Conservation (phyloP, 2,888 invertebrate genomes). For the Dyspetes luteomarginatus region DNA sequence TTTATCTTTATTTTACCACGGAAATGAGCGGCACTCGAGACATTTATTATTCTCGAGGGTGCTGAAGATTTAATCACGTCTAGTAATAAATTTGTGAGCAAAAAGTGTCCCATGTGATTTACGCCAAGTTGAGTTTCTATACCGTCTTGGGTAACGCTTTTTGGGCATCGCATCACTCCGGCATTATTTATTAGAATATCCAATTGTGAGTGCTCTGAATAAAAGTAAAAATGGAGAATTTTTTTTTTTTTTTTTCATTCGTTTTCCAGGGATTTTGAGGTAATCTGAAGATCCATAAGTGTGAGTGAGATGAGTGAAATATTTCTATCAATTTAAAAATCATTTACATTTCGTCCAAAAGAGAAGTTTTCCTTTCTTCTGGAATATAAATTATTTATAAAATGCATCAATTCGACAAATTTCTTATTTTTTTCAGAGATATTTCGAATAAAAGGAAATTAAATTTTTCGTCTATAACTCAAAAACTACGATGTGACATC, state of each 20-base stretch:
- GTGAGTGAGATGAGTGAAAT: no score
- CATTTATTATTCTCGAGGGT: conserved; percentile 90
- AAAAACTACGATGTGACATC: no score
- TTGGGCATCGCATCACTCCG: conserved; percentile 90
- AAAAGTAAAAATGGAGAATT: conserved; percentile 12
- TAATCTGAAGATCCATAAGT: no score
- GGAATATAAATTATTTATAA: no score
- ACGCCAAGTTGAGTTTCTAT: conserved; percentile 93
- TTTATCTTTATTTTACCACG: conserved; percentile 88
- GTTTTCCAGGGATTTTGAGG: no score
- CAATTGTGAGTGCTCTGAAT: conserved; percentile 86
- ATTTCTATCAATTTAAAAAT: no score
- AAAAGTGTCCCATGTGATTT: conserved; percentile 93
- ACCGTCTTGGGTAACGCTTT: conserved; percentile 89
- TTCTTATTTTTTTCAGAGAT: no score
- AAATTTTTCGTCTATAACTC: no score
- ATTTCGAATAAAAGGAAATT: no score
- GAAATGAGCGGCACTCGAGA: conserved; percentile 89
- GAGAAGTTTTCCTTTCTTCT: no score
- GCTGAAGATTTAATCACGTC: conserved; percentile 88
- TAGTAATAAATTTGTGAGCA: conserved; percentile 89
- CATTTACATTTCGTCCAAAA: no score
- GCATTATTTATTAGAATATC: conserved; percentile 93
- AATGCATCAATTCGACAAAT: conserved; percentile 14
- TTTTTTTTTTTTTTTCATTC: no score